Percentiles rank a stretch among this genome's conserved stretches.
Evolutionary conservation across 37 sponge, comb jelly and placozoan species (phyloP).

Genomic region (Geodia barretti): DNA sequence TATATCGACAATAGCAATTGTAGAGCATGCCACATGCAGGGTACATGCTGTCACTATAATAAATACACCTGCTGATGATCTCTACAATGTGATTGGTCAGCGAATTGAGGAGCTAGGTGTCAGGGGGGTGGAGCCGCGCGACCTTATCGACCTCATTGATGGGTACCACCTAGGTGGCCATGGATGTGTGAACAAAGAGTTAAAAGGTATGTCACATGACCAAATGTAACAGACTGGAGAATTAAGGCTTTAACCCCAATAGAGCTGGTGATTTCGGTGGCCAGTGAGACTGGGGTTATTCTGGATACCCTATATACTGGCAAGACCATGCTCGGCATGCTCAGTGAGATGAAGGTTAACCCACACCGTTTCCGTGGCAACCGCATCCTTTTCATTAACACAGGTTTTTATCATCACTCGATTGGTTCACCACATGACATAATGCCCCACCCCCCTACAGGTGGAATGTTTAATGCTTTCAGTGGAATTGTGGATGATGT

Average conservation of each 20-base stretch:
- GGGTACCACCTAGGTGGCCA: slow-evolving; percentile 72
- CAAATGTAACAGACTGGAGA: not conserved
- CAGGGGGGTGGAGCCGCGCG: slow-evolving; percentile 24
- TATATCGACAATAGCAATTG: not conserved
- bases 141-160: slow-evolving; percentile 73
- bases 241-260: not conserved
- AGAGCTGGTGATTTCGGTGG: slow-evolving; percentile 33
- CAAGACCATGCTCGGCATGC: slow-evolving; percentile 74
- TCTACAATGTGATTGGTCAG: slow-evolving; percentile 51
- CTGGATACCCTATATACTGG: slow-evolving; percentile 73
- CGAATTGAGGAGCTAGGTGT: slow-evolving; percentile 45
- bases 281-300: slow-evolving; percentile 58
- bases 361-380: slow-evolving; percentile 70
- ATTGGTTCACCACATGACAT: not conserved
- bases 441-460: not conserved
- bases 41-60: slow-evolving; percentile 71
- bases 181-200: slow-evolving; percentile 69
- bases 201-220: slow-evolving; percentile 40
- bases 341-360: slow-evolving; percentile 58
- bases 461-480: not conserved
- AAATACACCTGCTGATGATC: slow-evolving; percentile 35
- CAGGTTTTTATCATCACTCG: slow-evolving; percentile 26
- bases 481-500: not conserved
- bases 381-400: slow-evolving; percentile 75
- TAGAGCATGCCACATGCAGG: slow-evolving; percentile 11